Conservation (phyloP, 2,113 vertebrate species). For the Catagonus wagneri region DNA sequence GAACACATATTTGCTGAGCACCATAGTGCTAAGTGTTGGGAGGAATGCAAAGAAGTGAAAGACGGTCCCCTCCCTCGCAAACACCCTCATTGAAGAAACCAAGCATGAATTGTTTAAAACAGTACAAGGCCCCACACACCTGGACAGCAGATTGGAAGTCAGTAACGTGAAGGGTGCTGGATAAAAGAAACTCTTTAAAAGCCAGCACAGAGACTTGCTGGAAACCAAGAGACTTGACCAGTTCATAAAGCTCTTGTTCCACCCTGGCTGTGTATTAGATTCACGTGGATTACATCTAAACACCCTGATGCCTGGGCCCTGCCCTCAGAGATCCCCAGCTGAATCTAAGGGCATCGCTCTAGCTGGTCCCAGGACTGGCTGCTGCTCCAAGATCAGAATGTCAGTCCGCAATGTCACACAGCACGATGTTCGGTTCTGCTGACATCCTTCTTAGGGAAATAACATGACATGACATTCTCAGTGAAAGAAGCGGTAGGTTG, state of each 20-base stretch:
- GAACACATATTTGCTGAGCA: not conserved
- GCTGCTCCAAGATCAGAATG: not conserved
- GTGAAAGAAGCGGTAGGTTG: not conserved
- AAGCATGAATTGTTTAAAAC: not conserved
- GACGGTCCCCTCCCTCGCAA: not conserved
- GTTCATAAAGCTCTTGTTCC: not conserved
- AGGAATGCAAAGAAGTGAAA: not conserved
- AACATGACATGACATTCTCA: not conserved
- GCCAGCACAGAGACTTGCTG: not conserved
- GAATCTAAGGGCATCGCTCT: not conserved
- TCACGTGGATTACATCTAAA: no score
- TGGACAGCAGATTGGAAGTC: not conserved
- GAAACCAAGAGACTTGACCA: not conserved
- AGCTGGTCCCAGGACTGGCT: no score
- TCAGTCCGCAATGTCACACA: not conserved
- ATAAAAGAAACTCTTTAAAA: not conserved
- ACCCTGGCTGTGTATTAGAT: not conserved
- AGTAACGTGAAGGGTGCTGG: not conserved
- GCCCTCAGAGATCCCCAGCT: no score
- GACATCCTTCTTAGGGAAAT: no score
- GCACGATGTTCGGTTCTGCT: not conserved
- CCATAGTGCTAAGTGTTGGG: not conserved
- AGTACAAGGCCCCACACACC: not conserved
- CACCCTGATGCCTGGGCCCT: no score
- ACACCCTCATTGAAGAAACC: not conserved